phyloP scores from a whole-genome alignment of 1,140 invertebrate species.

The Agraylea sexmaculata region DNA sequence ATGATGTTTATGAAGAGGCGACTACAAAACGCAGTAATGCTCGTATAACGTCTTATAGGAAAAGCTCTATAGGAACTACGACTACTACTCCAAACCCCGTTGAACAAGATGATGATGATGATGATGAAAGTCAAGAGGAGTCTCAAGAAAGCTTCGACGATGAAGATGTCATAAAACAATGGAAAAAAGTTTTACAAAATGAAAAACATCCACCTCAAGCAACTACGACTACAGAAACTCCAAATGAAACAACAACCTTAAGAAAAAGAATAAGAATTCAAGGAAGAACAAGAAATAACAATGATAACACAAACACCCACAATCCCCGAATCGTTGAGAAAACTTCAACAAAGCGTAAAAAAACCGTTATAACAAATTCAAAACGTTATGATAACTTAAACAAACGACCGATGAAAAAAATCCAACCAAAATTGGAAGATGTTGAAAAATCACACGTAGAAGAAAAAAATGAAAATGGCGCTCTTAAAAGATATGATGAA shows the following conservation, averaged over 20 bases:
- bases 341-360: constrained; percentile 21
- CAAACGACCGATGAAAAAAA: background rate
- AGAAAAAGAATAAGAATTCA: background rate
- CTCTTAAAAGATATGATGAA: constrained; percentile 5
- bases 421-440: constrained; percentile 1
- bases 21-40: too few species aligned
- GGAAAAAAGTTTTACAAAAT: constrained; percentile 25
- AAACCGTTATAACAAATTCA: constrained; percentile 20
- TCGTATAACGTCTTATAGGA: too few species aligned
- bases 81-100: too few species aligned
- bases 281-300: constrained; percentile 5
- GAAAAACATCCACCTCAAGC: constrained; percentile 24
- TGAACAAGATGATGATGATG: constrained; percentile 1
- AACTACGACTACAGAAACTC: background rate
- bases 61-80: too few species aligned
- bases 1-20: constrained; percentile 11
- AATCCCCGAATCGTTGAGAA: constrained; percentile 22
- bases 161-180: constrained; percentile 14
- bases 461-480: constrained; percentile 5
- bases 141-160: background rate
- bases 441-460: constrained; percentile 11
- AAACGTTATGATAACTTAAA: constrained; percentile 15
- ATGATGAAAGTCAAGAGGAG: background rate
- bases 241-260: background rate
- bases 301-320: too few species aligned